These are phyloP conservation scores for Hirtodrosophila cameraria DNA, from an alignment of 2,888 invertebrate genomes.

Conservation along the genomic window DNA sequence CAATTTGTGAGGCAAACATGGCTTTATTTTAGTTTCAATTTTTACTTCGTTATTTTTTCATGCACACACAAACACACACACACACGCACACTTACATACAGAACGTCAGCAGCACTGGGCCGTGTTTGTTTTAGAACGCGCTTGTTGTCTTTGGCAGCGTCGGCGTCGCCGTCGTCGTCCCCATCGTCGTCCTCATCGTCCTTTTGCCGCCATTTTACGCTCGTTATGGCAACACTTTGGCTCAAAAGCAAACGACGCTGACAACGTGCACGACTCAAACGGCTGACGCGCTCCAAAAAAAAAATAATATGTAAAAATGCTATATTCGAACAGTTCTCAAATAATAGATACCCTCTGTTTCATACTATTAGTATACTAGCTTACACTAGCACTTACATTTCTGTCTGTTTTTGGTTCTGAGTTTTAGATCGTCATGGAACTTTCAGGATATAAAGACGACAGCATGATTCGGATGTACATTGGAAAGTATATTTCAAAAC, in stretches of 20 bases:
- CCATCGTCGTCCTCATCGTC: slow-evolving; percentile 33
- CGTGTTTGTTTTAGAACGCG: slow-evolving; percentile 73
- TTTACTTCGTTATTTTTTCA: slow-evolving; percentile 78
- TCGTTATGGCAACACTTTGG: slow-evolving; percentile 80
- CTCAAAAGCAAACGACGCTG: slow-evolving; percentile 72
- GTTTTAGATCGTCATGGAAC: too few relatives aligned
- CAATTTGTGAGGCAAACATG: slow-evolving; percentile 78
- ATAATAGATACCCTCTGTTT: not conserved
- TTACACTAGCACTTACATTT: too few relatives aligned
- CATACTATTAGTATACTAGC: not conserved
- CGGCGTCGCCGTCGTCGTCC: not conserved
- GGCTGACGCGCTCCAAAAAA: slow-evolving; percentile 49
- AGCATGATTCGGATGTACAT: too few relatives aligned
- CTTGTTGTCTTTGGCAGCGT: slow-evolving; percentile 65
- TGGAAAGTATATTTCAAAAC: too few relatives aligned
- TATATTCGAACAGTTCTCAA: too few relatives aligned
- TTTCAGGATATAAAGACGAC: too few relatives aligned
- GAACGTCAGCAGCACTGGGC: slow-evolving; percentile 16
- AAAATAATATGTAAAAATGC: slow-evolving; percentile 21
- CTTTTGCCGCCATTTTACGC: slow-evolving; percentile 78
- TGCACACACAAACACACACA: slow-evolving; percentile 14
- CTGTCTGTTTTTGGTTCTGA: too few relatives aligned
- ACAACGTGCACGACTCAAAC: slow-evolving; percentile 63
- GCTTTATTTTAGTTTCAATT: slow-evolving; percentile 80
- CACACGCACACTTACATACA: slow-evolving; percentile 7